phyloP scores from a whole-genome alignment of 1,140 invertebrate species.

The Aphelenchoides fujianensis region DNA sequence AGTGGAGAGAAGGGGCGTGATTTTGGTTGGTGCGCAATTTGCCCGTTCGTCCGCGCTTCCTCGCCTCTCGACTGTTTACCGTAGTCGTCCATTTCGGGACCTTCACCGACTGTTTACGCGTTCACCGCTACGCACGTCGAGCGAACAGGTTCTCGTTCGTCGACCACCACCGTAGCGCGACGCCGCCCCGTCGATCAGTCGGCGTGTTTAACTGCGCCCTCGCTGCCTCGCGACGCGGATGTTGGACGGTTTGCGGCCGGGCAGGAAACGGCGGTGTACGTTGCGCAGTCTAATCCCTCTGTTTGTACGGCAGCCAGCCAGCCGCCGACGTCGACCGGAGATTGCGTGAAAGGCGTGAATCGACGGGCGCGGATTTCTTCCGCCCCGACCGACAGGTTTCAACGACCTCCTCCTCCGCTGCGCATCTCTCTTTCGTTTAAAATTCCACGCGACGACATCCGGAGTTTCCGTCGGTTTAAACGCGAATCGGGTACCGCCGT shows the following conservation, averaged over 20 bases:
- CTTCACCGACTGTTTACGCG: background rate
- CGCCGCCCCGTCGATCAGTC: no score
- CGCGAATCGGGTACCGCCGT: no score
- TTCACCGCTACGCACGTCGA: background rate
- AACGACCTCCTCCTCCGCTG: background rate
- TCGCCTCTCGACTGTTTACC: no score
- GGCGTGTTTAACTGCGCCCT: no score
- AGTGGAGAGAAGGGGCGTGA: no score
- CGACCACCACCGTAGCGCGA: background rate
- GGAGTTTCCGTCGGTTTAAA: background rate
- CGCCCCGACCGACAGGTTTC: background rate
- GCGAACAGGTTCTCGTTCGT: background rate
- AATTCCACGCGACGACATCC: background rate
- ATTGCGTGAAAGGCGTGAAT: constrained; percentile 3
- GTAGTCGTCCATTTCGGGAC: background rate
- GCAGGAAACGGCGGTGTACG: no score
- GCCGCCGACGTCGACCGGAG: background rate
- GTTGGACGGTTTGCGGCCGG: background rate
- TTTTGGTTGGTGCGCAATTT: background rate
- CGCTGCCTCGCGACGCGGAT: no score
- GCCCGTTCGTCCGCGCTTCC: background rate
- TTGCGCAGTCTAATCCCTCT: no score
- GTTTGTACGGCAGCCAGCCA: no score
- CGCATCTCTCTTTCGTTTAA: background rate
- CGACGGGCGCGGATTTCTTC: background rate